Evolutionary conservation across 2,888 invertebrate species (phyloP).

Genomic region (Nemotelus pantherinus): DNA sequence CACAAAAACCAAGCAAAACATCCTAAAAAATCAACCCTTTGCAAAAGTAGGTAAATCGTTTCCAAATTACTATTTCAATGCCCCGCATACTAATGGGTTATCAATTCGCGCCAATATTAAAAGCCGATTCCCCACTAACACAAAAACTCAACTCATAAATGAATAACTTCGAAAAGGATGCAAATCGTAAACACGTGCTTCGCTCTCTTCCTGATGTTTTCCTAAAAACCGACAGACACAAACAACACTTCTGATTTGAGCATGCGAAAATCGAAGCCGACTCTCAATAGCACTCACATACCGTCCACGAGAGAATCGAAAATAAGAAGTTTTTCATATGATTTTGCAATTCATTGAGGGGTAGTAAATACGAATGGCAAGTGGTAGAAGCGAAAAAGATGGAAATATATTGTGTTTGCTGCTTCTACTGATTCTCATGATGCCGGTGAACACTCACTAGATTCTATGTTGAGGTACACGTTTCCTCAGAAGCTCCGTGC

Average conservation of each 20-base stretch:
- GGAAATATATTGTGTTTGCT: too few relatives aligned
- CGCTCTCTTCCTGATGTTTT: not conserved
- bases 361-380: conserved; percentile 4
- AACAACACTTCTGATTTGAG: not conserved
- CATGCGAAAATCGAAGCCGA: conserved; percentile 26
- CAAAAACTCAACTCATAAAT: too few relatives aligned
- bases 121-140: too few relatives aligned
- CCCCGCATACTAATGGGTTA: too few relatives aligned
- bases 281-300: not conserved
- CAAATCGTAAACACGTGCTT: conserved; percentile 10
- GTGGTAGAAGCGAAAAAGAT: too few relatives aligned
- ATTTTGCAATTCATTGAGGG: conserved; percentile 22
- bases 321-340: conserved; percentile 26
- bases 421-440: too few relatives aligned
- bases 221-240: not conserved
- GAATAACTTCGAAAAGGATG: conserved; percentile 1
- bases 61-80: too few relatives aligned
- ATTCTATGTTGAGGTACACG: conserved; percentile 30
- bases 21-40: too few relatives aligned
- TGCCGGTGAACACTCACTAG: not conserved
- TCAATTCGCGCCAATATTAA: too few relatives aligned
- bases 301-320: conserved; percentile 19
- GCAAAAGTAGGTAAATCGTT: too few relatives aligned
- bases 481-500: conserved; percentile 12
- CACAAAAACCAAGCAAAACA: too few relatives aligned